Evolutionary conservation across 2,888 invertebrate genomes (phyloP).

Genomic region (Zonitis immaculata): DNA sequence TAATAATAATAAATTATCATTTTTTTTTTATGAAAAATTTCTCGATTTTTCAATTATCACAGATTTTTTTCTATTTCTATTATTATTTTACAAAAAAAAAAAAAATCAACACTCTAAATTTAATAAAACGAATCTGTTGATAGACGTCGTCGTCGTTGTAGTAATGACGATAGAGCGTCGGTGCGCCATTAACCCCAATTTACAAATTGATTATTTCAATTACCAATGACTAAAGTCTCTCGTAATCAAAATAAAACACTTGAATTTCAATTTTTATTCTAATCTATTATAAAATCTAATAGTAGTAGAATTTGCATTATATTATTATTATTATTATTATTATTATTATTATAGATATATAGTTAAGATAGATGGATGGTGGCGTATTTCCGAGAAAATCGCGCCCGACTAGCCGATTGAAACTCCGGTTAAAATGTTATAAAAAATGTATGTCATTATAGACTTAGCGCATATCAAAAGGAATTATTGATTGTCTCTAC

Average conservation of each 20-base stretch:
- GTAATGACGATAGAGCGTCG: conserved; percentile 15
- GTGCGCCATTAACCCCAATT: conserved; percentile 21
- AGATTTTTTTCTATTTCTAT: too few relatives aligned
- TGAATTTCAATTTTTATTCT: too few relatives aligned
- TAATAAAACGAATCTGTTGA: conserved; percentile 16
- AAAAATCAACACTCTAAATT: not conserved
- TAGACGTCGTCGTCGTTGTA: conserved; percentile 10
- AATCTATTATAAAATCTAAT: too few relatives aligned
- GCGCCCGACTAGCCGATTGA: conserved; percentile 15
- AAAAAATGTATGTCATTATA: conserved; percentile 36
- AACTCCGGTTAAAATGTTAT: conserved; percentile 23
- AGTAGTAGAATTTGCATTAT: too few relatives aligned
- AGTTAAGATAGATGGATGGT: not conserved
- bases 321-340: too few relatives aligned
- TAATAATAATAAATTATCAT: too few relatives aligned
- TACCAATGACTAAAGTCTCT: too few relatives aligned
- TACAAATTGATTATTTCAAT: conserved; percentile 18
- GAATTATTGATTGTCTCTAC: conserved; percentile 38
- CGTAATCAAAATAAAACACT: too few relatives aligned
- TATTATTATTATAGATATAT: not conserved
- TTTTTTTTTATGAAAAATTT: too few relatives aligned
- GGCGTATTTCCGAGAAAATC: conserved; percentile 16
- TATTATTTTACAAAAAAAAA: too few relatives aligned
- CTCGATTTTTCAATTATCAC: too few relatives aligned
- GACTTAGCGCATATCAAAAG: conserved; percentile 32